Evolutionary conservation across 2,113 vertebrate species (phyloP), one percentile per base, ranked within the genome.

Genomic region (Tylochromis polylepis): DNA sequence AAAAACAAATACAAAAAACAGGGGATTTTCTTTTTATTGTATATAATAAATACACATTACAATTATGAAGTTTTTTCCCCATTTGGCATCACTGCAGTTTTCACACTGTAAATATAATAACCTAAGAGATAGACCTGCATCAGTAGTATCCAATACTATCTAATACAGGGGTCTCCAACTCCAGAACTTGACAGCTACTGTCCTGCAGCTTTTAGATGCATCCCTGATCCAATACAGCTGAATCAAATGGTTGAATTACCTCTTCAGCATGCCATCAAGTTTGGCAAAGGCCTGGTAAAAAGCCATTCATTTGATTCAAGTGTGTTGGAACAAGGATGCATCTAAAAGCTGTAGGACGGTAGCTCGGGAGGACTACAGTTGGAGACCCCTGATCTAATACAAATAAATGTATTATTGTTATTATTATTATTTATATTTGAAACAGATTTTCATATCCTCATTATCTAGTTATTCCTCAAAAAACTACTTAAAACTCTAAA

Each of bases 261-360:
- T 62, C 59, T 62, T 2, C 31, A 62, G 59, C 18, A 36, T 0
- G 11, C 31, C 59, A 36, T 36, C 31, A 62, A 3, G n/a, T 62
- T 62, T 2, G 59, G 31, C 31, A 36, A 36, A 62, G 0, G 18
- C 31, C 59, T 62, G 59, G 6, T 31, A 62, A 0, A 31, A 0
- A 36, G 31, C 18, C 31, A 36, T 62, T 62, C 10, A 62, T 62
- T 62, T 62, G 59, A 62, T 62, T 62, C 29, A 29, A 1, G 29
- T 9, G 16, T 62, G 34, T 62, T 1, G 3, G 16, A 62, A 62
- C 16, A 36, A 62, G 29, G 59, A 34, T 18, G 31, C 16, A 34
- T 34, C 2, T 60, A 60, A 60, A 60, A 36, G 59, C 59, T 20
- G 59, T 16, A 1, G 29, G 5, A 62, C 59, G 20, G 59, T 18